These are phyloP conservation scores for Nyleta sp. DNA, from an alignment of 2,888 invertebrate genomes.

Conservation along the genomic window DNA sequence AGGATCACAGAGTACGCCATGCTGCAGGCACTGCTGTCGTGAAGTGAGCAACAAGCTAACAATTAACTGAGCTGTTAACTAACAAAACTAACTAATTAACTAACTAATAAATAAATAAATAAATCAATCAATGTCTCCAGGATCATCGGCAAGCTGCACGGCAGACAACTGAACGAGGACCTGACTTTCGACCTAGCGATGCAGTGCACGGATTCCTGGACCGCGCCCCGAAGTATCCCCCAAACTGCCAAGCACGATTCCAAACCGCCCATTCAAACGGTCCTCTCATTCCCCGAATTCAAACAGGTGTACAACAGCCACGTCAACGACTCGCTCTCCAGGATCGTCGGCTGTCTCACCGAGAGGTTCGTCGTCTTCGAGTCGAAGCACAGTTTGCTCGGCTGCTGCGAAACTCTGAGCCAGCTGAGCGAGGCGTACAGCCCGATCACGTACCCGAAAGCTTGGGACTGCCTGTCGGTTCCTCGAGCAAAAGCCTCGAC, in stretches of 20 bases:
- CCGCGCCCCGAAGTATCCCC: background rate
- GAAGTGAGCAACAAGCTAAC: conserved; percentile 82
- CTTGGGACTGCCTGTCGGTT: conserved; percentile 85
- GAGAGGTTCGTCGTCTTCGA: conserved; percentile 85
- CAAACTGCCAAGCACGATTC: background rate
- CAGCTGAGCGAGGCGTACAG: conserved; percentile 86
- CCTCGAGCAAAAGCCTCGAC: background rate
- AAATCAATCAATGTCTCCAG: conserved; percentile 71
- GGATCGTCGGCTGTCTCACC: conserved; percentile 84
- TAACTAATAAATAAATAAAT: background rate
- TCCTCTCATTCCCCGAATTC: conserved; percentile 72
- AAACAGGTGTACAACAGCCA: conserved; percentile 64
- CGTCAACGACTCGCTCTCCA: conserved; percentile 84
- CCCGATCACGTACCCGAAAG: conserved; percentile 86
- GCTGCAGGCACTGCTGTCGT: conserved; percentile 88
- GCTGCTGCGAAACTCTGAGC: conserved; percentile 88
- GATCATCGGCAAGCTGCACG: conserved; percentile 83
- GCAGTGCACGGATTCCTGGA: background rate
- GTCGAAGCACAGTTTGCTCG: conserved; percentile 87
- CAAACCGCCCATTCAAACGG: background rate
- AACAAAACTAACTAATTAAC: background rate
- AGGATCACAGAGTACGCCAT: conserved; percentile 90
- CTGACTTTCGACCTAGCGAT: conserved; percentile 35
- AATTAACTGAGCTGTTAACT: too few species aligned
- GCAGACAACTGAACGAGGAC: conserved; percentile 83